Evolutionary conservation across 2,888 invertebrate species (phyloP), one percentile per base, ranked within the genome.

Genomic region (Drosophila neoperkinsi): DNA sequence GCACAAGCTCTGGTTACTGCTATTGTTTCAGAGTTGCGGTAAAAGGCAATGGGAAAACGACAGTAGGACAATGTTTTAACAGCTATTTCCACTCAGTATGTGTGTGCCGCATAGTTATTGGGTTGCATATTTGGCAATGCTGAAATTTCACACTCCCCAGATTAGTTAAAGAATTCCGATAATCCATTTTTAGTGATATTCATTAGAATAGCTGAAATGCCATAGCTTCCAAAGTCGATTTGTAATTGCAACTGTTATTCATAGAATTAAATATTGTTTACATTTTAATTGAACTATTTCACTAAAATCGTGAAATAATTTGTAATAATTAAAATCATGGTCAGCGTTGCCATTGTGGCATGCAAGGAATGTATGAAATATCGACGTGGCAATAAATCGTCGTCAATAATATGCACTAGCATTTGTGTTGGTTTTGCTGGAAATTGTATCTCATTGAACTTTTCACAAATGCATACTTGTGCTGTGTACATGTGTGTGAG

Each of bases 301-400:
- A 16, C 9, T 18, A 10, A 18, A 18, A 10, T 21, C 11, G 5
- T 9, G 25, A 28, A 30, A 28, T 10, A 4, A 25, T 9, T 9
- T 4, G 2, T 16, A 16, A 16, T 25, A 16, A 25, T 25, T 9
- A 46, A 59, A 41, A 31, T 31, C 2, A 28, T n/a, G 1, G 10
- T 2, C 18, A 21, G 0, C 28, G n/a, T 3, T 43, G 6, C 6
- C 1, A 38, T 9, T 33, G 53, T 63, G 61, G 71, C 55, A 64
- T 66, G 65, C 64, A 56, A 51, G 67, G 49, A 64, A 64, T 70
- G 70, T 53, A 43, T 55, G 68, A 62, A 30, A 66, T 75, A 64
- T 65, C 34, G 31, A 31, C 33, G 31, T 13, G 53, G 62, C 74
- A 53, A 77, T 79, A 74, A 82, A 79, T 77, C 70, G 61, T 36